Base-by-base conservation (phyloP, 2,888 invertebrate species). In the Liodrosophila aerea region DNA sequence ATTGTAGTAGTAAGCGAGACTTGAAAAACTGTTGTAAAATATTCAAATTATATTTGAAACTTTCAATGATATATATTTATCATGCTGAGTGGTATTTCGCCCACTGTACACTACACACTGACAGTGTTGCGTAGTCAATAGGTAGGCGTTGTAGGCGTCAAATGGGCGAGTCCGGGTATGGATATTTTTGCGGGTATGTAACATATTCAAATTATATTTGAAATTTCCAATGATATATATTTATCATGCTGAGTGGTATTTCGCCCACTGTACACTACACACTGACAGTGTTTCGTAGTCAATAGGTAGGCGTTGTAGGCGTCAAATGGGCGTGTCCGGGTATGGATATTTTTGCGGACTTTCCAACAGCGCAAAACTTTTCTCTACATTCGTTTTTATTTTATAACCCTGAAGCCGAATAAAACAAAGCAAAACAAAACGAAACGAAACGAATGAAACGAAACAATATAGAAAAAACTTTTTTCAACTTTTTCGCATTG, bases 371-470 rank as follows among this genome's bases (percentile, higher is more conserved):
- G 49, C 59, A 63, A n/a, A 81, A 82, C 71, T 85, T 78, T 84
- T 67, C 62, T 65, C 67, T 61, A 71, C 82, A 85, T 77, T 81
- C 82, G 62, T 71, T 77, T 77, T 75, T 77, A 68, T 78, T 78
- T 85, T 77, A 78, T 85, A 77, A 74, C 85, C 78, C 75, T 57
- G 29, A 64, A 57, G 58, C 64, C 56, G 61, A 71, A 73, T 64
- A 72, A 69, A 72, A 64, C 41, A 34, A 52, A 58, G 16, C 49
- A 58, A 37, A 57, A 44, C 50, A 50, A 51, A 40, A 33, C 41
- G 41, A 34, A 34, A n/a, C n/a, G n/a, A 44, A 68, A 47, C 43
- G 59, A 67, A 68, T 58, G 57, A 67, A 68, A 60, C 34, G 31
- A 45, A 56, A 30, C 30, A 52, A 44, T 41, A 68, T 70, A 84